These are phyloP conservation scores for Haliclystus octoradiatus DNA, from an alignment of 30 jellyfish, hydroid and myxozoan species.

Conservation along the genomic window DNA sequence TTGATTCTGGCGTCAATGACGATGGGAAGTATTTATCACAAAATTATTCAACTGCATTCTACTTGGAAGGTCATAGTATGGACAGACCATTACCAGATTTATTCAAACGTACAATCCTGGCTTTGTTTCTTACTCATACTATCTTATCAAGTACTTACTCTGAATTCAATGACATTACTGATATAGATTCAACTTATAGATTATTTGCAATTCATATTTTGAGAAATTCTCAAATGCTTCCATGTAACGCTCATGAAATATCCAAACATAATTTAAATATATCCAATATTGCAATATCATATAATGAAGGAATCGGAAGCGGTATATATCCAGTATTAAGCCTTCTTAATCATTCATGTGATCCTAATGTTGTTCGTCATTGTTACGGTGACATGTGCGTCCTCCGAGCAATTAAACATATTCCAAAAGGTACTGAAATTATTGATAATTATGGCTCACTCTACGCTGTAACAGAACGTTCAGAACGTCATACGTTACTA, in stretches of 20 bases:
- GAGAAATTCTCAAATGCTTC: constrained; percentile 80
- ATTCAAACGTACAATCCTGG: constrained; percentile 49
- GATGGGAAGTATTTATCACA: constrained; percentile 31
- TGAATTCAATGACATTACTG: background rate
- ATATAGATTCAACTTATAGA: background rate
- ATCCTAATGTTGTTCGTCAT: constrained; percentile 83
- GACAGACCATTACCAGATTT: constrained; percentile 53
- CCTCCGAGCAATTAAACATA: constrained; percentile 59
- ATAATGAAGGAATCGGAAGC: constrained; percentile 71
- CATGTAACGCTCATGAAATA: constrained; percentile 92
- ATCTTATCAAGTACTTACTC: constrained; percentile 12
- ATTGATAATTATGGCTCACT: constrained; percentile 84
- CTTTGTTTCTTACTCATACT: constrained; percentile 32
- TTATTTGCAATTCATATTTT: constrained; percentile 53
- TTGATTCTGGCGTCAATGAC: constrained; percentile 14
- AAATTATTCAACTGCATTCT: constrained; percentile 31
- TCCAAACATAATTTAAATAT: constrained; percentile 42
- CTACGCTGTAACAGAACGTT: constrained; percentile 46
- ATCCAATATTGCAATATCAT: constrained; percentile 34
- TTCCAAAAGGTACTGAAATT: constrained; percentile 56
- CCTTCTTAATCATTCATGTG: constrained; percentile 79
- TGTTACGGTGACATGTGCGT: constrained; percentile 79
- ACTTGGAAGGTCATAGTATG: constrained; percentile 53
- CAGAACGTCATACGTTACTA: constrained; percentile 31
- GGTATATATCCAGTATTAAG: constrained; percentile 85